A percentile compares a stretch with the other conserved stretches of the same genome.
Evolutionary conservation across 2,888 invertebrate species (phyloP).

Genomic region (Drosophila antonietae): DNA sequence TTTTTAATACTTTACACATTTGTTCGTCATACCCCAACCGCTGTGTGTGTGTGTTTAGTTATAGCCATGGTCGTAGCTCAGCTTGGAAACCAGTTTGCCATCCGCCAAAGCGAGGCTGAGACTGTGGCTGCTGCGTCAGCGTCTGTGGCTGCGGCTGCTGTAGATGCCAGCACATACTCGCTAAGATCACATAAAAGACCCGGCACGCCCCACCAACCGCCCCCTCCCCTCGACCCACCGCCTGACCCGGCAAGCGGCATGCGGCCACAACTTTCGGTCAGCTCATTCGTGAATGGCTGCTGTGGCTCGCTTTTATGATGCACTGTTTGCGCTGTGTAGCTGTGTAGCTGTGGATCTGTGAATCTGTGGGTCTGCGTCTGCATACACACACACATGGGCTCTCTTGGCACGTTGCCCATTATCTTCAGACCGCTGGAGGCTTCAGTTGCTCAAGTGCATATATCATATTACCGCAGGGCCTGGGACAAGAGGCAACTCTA

Average conservation of each 20-base stretch:
- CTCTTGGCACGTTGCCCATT: slow-evolving; percentile 80
- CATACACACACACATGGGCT: slow-evolving; percentile 35
- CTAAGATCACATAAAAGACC: slow-evolving; percentile 77
- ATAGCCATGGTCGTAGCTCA: slow-evolving; percentile 54
- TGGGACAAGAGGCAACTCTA: slow-evolving; percentile 12
- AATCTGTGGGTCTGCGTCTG: slow-evolving; percentile 13
- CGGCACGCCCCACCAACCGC: slow-evolving; percentile 67
- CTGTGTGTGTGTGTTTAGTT: slow-evolving; percentile 45
- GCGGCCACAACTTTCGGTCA: slow-evolving; percentile 39
- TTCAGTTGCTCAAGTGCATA: slow-evolving; percentile 67
- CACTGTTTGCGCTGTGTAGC: slow-evolving; percentile 61
- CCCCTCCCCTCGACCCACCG: background rate
- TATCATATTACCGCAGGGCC: slow-evolving; percentile 65
- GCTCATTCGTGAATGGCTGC: slow-evolving; percentile 58
- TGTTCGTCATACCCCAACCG: slow-evolving; percentile 74
- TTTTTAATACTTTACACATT: slow-evolving; percentile 79
- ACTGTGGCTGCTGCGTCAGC: slow-evolving; percentile 44
- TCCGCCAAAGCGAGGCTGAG: slow-evolving; percentile 77
- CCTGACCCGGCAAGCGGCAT: slow-evolving; percentile 12
- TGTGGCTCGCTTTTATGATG: slow-evolving; percentile 73
- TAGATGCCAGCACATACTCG: slow-evolving; percentile 78
- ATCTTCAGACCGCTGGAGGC: slow-evolving; percentile 62
- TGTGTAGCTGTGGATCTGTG: slow-evolving; percentile 7
- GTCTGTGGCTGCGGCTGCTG: slow-evolving; percentile 57
- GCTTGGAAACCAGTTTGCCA: slow-evolving; percentile 73